Evolutionary conservation across 2,888 invertebrate species (phyloP).

Genomic region (Trachelus tabidus): DNA sequence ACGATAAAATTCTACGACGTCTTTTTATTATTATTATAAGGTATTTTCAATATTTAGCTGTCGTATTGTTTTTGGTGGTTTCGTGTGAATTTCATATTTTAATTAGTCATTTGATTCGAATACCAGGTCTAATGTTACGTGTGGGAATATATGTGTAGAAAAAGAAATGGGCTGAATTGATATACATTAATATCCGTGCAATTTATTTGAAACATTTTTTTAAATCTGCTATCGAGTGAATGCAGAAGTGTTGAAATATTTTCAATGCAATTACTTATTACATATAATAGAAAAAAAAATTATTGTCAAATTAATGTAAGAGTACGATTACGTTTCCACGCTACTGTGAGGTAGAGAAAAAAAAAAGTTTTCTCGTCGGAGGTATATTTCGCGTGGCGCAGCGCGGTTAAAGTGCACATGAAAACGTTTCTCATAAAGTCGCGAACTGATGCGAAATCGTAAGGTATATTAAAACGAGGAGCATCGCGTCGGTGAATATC

Average conservation of each 20-base stretch:
- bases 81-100: not conserved
- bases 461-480: conserved; percentile 39
- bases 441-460: conserved; percentile 40
- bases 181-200: not conserved
- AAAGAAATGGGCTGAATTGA: not conserved
- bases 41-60: not conserved
- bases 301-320: not conserved
- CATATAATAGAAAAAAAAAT: not conserved
- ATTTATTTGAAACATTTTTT: not conserved
- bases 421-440: conserved; percentile 36
- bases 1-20: not conserved
- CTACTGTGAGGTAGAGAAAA: not conserved
- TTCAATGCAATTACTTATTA: not conserved
- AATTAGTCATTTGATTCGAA: too few species aligned
- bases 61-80: not conserved
- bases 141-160: too few species aligned
- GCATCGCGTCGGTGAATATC: conserved; percentile 15
- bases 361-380: not conserved
- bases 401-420: not conserved
- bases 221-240: not conserved
- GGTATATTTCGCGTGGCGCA: not conserved
- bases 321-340: not conserved
- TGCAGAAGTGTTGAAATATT: not conserved
- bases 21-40: not conserved
- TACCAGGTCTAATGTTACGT: too few species aligned